Percentiles rank a stretch among this genome's conserved stretches.
Evolutionary conservation across 2,888 invertebrate species (phyloP).

Genomic region (Macrosiphum euphorbiae): DNA sequence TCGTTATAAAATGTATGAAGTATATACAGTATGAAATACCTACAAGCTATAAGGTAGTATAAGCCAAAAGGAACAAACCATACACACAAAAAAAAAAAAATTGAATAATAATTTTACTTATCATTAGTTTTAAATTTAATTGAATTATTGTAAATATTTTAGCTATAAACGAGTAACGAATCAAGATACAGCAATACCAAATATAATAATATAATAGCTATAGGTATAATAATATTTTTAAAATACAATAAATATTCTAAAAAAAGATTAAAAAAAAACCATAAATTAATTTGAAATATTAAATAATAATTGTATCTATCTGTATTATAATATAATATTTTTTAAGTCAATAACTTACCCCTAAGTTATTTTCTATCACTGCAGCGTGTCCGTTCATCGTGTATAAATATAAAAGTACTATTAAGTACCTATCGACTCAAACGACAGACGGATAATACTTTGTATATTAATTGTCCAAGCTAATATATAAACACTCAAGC

Average conservation of each 20-base stretch:
- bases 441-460: conserved; percentile 11
- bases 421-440: not conserved
- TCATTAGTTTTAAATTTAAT: too few relatives aligned
- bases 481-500: conserved; percentile 1
- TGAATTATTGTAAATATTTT: not conserved
- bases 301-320: not conserved
- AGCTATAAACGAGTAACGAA: not conserved
- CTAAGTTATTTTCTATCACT: not conserved
- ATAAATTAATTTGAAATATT: not conserved
- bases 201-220: not conserved
- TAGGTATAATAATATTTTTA: not conserved
- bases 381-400: conserved; percentile 24
- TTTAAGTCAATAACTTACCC: not conserved
- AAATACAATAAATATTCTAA: not conserved
- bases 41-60: not conserved
- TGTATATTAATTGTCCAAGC: not conserved
- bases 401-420: not conserved
- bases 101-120: too few relatives aligned
- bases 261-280: not conserved
- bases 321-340: not conserved
- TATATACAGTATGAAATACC: not conserved
- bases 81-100: too few relatives aligned
- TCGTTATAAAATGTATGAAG: not conserved
- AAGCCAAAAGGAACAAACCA: too few relatives aligned
- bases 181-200: not conserved